Evolutionary conservation across 2,797 vertebrate species (phyloP).

Genomic region (Manis javanica): DNA sequence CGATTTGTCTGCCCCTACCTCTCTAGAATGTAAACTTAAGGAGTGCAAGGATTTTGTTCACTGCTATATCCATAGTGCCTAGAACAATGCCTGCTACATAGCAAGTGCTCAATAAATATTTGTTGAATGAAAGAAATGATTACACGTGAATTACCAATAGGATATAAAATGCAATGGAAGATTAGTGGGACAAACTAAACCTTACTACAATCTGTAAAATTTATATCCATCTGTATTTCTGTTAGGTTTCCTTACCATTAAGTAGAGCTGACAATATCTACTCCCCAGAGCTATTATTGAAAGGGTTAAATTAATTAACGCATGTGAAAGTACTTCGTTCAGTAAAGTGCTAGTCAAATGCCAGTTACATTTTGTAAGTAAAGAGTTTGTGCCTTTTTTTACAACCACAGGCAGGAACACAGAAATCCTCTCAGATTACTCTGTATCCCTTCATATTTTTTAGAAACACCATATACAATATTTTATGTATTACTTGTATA

Average conservation of each 20-base stretch:
- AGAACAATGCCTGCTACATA: neutral
- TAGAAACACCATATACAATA: neutral
- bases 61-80: neutral
- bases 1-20: neutral
- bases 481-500: neutral
- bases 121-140: neutral
- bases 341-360: slow-evolving; percentile 2
- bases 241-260: neutral
- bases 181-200: neutral
- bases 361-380: slow-evolving; percentile 5
- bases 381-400: neutral
- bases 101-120: neutral
- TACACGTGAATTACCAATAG: neutral
- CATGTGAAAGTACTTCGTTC: slow-evolving; percentile 41
- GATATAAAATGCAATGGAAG: neutral
- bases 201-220: neutral
- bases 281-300: neutral
- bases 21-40: neutral
- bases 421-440: slow-evolving; percentile 18
- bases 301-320: slow-evolving; percentile 27
- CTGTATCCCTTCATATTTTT: neutral
- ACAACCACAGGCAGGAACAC: neutral
- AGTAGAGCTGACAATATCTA: neutral
- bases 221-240: neutral
- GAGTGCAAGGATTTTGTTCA: neutral